These are phyloP conservation scores for Zaprionus tsacasi DNA, from an alignment of 1,140 invertebrate species.

Conservation along the genomic window DNA sequence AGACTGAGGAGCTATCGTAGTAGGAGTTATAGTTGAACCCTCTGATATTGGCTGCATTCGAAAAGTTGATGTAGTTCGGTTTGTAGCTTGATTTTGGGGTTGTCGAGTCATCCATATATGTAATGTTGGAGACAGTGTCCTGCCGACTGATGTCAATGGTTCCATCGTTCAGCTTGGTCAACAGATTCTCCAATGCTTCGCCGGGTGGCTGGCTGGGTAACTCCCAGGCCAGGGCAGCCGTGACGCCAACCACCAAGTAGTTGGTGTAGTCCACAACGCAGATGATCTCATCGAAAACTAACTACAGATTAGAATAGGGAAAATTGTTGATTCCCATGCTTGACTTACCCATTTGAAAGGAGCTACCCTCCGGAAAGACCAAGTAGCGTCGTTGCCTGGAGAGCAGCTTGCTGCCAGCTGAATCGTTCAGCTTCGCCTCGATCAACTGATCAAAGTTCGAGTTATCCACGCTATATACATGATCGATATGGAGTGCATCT, in stretches of 20 bases:
- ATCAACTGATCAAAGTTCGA: constrained; percentile 64
- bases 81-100: constrained; percentile 29
- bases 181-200: constrained; percentile 70
- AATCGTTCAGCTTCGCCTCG: constrained; percentile 69
- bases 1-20: constrained; percentile 56
- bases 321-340: constrained; percentile 31
- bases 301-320: constrained; percentile 35
- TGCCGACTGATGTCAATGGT: constrained; percentile 70
- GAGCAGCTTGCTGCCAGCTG: constrained; percentile 76
- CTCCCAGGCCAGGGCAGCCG: constrained; percentile 90
- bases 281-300: constrained; percentile 77
- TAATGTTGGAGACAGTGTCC: constrained; percentile 71
- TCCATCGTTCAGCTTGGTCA: constrained; percentile 72
- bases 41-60: constrained; percentile 7
- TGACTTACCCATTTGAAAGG: constrained; percentile 89
- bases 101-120: constrained; percentile 60
- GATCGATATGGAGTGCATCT: constrained; percentile 50
- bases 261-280: constrained; percentile 81
- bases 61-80: constrained; percentile 67
- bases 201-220: constrained; percentile 87
- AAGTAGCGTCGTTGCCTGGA: constrained; percentile 89
- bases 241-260: constrained; percentile 88
- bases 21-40: constrained; percentile 48
- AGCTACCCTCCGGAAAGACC: constrained; percentile 91
- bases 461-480: constrained; percentile 10